A percentile compares a stretch with the other conserved stretches of the same genome.
Conservation (phyloP, 2,113 vertebrate genomes). For the Eonycteris spelaea region DNA sequence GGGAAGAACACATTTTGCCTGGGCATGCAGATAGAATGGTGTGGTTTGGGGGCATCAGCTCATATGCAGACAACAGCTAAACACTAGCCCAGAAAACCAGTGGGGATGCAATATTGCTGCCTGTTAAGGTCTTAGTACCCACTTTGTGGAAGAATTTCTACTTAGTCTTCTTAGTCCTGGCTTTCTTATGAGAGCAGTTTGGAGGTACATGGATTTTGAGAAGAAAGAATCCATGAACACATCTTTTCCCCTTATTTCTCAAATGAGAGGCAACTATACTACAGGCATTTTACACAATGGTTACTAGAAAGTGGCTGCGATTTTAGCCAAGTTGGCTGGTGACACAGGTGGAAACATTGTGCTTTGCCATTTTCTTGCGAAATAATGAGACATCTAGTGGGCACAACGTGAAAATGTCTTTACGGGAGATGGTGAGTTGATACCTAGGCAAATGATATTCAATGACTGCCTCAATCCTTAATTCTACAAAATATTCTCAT, state of each 20-base stretch:
- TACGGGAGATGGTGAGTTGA: background rate
- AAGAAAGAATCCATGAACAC: background rate
- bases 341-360: background rate
- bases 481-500: conserved; percentile 12
- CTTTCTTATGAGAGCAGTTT: background rate
- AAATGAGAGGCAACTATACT: background rate
- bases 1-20: background rate
- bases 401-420: conserved; percentile 60
- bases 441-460: background rate
- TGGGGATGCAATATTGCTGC: background rate
- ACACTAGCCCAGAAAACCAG: background rate
- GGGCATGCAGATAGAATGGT: background rate
- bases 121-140: background rate
- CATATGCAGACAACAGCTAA: background rate
- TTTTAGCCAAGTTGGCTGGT: background rate
- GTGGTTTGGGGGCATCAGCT: background rate
- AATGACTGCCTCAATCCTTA: background rate
- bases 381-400: conserved; percentile 81
- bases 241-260: background rate
- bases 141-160: background rate
- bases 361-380: conserved; percentile 63
- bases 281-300: background rate
- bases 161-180: background rate
- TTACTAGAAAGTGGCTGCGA: background rate
- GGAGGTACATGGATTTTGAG: background rate